Evolutionary conservation across 2,888 invertebrate genomes (phyloP).

Genomic region (Notodonta dromedarius): DNA sequence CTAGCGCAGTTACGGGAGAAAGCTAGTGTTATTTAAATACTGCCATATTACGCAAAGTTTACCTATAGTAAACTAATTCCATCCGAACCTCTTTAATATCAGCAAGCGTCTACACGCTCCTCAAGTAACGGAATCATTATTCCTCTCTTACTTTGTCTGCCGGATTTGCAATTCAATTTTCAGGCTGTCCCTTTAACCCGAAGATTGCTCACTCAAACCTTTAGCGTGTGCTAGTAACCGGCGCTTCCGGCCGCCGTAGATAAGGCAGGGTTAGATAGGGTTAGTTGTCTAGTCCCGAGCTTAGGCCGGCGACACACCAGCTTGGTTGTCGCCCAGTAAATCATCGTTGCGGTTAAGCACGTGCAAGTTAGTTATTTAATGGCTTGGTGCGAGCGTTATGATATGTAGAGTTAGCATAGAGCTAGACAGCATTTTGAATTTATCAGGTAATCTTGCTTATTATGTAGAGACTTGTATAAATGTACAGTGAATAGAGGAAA

Average conservation of each 20-base stretch:
- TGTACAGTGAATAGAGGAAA: too few species aligned
- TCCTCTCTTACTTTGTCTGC: conserved; percentile 3
- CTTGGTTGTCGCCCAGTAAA: conserved; percentile 20
- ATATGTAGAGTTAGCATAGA: background rate
- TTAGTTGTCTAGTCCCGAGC: conserved; percentile 9
- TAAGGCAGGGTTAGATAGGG: conserved; percentile 15
- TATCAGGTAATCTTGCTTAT: too few species aligned
- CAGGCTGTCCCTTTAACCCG: conserved; percentile 11
- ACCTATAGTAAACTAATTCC: background rate
- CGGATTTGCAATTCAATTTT: conserved; percentile 22
- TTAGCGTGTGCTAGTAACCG: conserved; percentile 14
- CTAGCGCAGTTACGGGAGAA: too few species aligned
- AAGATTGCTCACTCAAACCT: conserved; percentile 12
- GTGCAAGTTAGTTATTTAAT: conserved; percentile 29
- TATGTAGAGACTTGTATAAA: too few species aligned
- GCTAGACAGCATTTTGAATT: too few species aligned
- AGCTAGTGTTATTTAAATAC: too few species aligned
- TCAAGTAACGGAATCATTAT: background rate
- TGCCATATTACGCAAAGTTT: too few species aligned
- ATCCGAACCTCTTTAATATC: background rate
- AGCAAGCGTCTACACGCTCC: background rate
- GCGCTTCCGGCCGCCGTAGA: conserved; percentile 6
- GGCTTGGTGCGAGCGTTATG: conserved; percentile 15
- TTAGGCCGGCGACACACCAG: conserved; percentile 12
- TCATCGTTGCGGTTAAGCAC: conserved; percentile 31